Evolutionary conservation across 2,113 vertebrate species (phyloP).

Genomic region (Triplophysa dalaica): DNA sequence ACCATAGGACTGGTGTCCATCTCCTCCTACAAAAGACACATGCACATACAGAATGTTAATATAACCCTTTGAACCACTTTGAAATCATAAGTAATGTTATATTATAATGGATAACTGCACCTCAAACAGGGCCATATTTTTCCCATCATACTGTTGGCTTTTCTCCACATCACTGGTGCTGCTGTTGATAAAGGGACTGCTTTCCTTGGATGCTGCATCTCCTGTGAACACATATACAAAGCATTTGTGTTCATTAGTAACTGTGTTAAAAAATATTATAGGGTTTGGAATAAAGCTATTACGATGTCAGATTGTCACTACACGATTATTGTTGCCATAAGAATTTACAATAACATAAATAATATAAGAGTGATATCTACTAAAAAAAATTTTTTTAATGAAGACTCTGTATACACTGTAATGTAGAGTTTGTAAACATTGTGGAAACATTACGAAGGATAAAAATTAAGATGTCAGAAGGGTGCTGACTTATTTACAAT

Average conservation of each 20-base stretch:
- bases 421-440: no score
- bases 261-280: neutral
- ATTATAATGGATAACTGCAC: conserved; percentile 44
- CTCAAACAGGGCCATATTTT: conserved; percentile 98
- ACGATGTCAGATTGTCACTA: no score
- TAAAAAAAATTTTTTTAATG: no score
- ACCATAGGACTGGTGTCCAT: conserved; percentile 99
- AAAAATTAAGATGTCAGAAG: neutral
- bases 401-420: no score
- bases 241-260: neutral
- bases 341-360: no score
- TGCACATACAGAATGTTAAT: conserved; percentile 10
- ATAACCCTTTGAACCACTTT: neutral
- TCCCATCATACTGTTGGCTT: conserved; percentile 91
- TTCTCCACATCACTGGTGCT: conserved; percentile 85
- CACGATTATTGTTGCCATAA: no score
- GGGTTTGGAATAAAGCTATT: neutral
- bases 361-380: no score
- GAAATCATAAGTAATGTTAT: neutral
- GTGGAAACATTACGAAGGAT: no score
- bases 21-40: conserved; percentile 82
- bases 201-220: conserved; percentile 93
- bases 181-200: conserved; percentile 97
- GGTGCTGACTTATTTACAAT: no score
- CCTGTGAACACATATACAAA: conserved; percentile 67